Conservation (phyloP, 2,888 invertebrate species). For the Pollenia amentaria region DNA sequence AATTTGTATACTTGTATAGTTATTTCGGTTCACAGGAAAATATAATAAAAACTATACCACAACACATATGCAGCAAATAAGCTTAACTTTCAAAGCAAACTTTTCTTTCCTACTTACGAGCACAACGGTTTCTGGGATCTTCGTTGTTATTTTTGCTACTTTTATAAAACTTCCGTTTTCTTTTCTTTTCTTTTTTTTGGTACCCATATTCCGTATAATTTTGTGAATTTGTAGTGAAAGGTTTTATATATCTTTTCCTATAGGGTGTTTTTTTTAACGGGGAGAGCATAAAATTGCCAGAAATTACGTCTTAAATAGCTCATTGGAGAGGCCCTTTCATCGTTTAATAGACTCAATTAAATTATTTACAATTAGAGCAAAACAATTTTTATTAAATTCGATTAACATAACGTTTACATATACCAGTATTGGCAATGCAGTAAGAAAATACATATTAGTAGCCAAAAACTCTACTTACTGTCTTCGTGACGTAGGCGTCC, state of each 20-base stretch:
- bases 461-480: no score
- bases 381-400: no score
- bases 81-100: constrained; percentile 70
- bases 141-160: constrained; percentile 39
- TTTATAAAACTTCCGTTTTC: constrained; percentile 48
- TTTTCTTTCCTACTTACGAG: constrained; percentile 30
- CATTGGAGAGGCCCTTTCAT: no score
- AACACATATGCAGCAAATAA: constrained; percentile 72
- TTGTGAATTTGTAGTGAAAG: constrained; percentile 3
- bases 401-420: no score
- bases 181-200: not conserved
- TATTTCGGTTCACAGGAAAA: not conserved
- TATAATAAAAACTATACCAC: constrained; percentile 39
- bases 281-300: no score
- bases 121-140: not conserved
- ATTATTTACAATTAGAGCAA: no score
- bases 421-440: no score
- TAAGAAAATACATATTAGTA: no score
- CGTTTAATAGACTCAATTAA: no score
- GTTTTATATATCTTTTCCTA: not conserved
- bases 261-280: no score
- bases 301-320: no score
- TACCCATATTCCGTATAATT: not conserved
- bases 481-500: no score
- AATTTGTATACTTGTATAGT: not conserved